A percentile compares a stretch with the other conserved stretches of the same genome.
These are phyloP conservation scores for Pteria penguin DNA, from an alignment of 2,888 invertebrate species.

Conservation along the genomic window DNA sequence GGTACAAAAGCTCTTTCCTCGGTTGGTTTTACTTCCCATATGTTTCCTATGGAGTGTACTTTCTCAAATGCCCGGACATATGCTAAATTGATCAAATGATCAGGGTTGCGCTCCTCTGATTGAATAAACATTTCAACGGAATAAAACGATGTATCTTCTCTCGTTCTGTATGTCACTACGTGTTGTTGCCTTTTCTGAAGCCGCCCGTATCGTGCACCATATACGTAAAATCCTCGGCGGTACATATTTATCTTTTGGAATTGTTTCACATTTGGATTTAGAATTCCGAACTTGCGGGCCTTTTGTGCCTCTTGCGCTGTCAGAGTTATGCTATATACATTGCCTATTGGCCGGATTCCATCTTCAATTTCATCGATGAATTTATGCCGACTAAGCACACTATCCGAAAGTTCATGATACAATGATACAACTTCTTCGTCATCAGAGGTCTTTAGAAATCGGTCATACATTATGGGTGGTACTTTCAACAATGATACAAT, in stretches of 20 bases:
- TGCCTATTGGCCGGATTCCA: constrained; percentile 15
- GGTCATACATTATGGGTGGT: not conserved
- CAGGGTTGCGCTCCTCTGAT: constrained; percentile 4
- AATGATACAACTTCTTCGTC: constrained; percentile 6
- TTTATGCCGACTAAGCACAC: not conserved
- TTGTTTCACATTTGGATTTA: constrained; percentile 3
- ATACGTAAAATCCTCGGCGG: constrained; percentile 17
- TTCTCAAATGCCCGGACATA: not conserved
- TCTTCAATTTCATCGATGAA: constrained; percentile 10
- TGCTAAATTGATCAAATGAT: not conserved
- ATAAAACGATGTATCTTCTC: not conserved
- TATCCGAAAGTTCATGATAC: constrained; percentile 18
- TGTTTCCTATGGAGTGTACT: not conserved
- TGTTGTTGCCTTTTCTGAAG: constrained; percentile 13
- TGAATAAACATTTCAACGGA: constrained; percentile 6
- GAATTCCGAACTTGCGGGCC: constrained; percentile 1
- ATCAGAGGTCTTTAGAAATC: not conserved
- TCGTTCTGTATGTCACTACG: not conserved
- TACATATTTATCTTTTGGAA: constrained; percentile 16
- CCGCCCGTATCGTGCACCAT: not conserved
- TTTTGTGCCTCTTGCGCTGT: not conserved
- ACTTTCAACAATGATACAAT: constrained; percentile 12
- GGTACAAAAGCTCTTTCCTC: constrained; percentile 13
- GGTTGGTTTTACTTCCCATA: constrained; percentile 15
- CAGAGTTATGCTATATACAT: not conserved